Conservation (phyloP, 2,888 invertebrate species). For the Synergus gifuensis region DNA sequence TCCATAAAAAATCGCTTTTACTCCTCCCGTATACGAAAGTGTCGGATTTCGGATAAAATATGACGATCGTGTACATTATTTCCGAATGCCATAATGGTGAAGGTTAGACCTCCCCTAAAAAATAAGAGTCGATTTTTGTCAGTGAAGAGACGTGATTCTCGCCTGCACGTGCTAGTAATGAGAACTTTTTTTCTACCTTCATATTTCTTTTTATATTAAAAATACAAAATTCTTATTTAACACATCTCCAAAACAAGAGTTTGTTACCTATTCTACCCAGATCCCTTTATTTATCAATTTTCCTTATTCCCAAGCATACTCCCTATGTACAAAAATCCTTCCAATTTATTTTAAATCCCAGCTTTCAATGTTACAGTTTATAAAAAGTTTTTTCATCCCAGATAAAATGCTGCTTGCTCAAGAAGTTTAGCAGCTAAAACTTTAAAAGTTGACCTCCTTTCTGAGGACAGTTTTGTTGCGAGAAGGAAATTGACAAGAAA, state of each 20-base stretch:
- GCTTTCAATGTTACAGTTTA: not conserved
- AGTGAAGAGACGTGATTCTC: constrained; percentile 13
- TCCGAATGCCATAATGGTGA: not conserved
- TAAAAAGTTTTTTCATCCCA: not conserved
- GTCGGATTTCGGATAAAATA: constrained; percentile 19
- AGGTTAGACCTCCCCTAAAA: constrained; percentile 1
- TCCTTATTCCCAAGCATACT: not conserved
- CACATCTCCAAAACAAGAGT: not conserved
- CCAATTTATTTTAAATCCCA: too few species aligned
- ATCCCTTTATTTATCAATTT: not conserved
- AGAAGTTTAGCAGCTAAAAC: not conserved
- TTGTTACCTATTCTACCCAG: not conserved
- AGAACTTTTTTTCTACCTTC: not conserved
- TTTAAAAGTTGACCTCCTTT: constrained; percentile 7
- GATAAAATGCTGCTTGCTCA: not conserved
- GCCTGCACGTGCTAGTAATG: not conserved
- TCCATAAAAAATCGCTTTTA: constrained; percentile 22
- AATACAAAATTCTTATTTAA: not conserved
- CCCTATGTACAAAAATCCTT: not conserved
- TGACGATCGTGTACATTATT: constrained; percentile 19
- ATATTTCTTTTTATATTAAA: not conserved
- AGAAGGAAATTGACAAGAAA: constrained; percentile 21
- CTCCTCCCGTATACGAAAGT: constrained; percentile 11
- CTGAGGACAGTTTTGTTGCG: not conserved
- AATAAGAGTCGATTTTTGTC: constrained; percentile 7